Evolutionary conservation across 2,113 vertebrate genomes (phyloP), one percentile per base, ranked within the genome.

Genomic region (Cheilinus undulatus): DNA sequence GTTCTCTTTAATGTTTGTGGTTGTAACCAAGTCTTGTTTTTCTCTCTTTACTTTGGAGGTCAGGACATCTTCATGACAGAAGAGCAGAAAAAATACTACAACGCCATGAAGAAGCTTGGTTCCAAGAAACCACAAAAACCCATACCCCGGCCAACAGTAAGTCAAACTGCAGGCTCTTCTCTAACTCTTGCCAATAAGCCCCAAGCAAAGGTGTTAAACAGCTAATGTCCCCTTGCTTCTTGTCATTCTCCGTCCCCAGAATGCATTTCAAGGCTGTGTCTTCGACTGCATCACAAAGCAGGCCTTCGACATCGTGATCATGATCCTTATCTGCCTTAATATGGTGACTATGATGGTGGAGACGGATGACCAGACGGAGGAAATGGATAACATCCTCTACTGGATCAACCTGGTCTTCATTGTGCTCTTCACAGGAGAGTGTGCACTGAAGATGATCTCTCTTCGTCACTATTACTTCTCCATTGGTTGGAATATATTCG

Each of bases 331-430:
- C 91, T 97, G 97, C 92, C 96, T 99, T 71, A 99, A 99, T 88
- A 99, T 99, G 98, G 96, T 99, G 81, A 98, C 97, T 56, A 99
- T 99, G 98, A 99, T 99, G 98, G 97, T 99, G 74, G 98, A 99
- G 91, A 98, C 96, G 0, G 98, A 99, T 11, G 95, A 97, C 52
- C 97, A 99, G 87, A 96, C 95, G 32, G 2, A 80, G 19, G 93
- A 96, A 0, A 97, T 96, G 95, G 94, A 94, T 64, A 82, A 83
- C 0, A 96, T 95, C 80, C 92, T 99, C 3, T 96, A 95, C 72
- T 92, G 95, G 95, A 97, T 99, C 85, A 99, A 99, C 73, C 54
- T 98, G 73, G 96, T 99, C 30, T 99, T 99, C 62, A 97, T 99
- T 0, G 94, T 98, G 6, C 94, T 99, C 73, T 99, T 99, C 90